phyloP scores from a whole-genome alignment of 2,888 invertebrate genomes.

The Gymnoscelis rufifasciata region DNA sequence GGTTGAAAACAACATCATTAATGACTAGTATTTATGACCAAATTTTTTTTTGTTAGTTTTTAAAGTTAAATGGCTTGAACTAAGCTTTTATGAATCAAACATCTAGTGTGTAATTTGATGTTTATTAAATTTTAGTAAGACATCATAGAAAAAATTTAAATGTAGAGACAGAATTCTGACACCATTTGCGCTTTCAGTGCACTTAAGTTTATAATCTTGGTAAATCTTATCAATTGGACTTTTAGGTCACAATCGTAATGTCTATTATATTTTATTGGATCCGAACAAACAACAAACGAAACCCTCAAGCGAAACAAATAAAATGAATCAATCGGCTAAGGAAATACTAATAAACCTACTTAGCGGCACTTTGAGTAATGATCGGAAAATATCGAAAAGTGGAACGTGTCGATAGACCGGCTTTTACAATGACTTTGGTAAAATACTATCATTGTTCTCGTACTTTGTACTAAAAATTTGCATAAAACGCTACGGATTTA shows the following conservation, averaged over 20 bases:
- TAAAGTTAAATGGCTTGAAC: no score
- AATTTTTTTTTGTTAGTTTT: no score
- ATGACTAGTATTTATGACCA: no score
- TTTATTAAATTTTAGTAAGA: no score
- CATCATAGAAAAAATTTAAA: neutral
- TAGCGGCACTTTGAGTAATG: slow-evolving; percentile 13
- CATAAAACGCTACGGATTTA: no score
- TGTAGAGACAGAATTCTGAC: neutral
- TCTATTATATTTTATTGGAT: slow-evolving; percentile 1
- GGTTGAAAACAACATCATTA: no score
- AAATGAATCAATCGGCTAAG: slow-evolving; percentile 6
- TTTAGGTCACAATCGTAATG: slow-evolving; percentile 4
- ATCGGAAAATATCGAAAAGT: slow-evolving; percentile 15
- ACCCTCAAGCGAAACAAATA: slow-evolving; percentile 11
- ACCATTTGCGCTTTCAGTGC: neutral
- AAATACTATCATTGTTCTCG: no score
- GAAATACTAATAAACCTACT: slow-evolving; percentile 15
- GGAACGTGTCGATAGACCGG: slow-evolving; percentile 13
- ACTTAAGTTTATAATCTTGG: neutral
- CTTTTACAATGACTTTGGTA: slow-evolving; percentile 9
- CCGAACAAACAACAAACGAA: slow-evolving; percentile 2
- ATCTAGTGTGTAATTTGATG: no score
- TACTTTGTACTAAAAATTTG: no score
- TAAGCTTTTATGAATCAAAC: no score
- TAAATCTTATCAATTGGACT: slow-evolving; percentile 1